Evolutionary conservation across 2,888 invertebrate genomes (phyloP).

Genomic region (Epistrophe eligans): DNA sequence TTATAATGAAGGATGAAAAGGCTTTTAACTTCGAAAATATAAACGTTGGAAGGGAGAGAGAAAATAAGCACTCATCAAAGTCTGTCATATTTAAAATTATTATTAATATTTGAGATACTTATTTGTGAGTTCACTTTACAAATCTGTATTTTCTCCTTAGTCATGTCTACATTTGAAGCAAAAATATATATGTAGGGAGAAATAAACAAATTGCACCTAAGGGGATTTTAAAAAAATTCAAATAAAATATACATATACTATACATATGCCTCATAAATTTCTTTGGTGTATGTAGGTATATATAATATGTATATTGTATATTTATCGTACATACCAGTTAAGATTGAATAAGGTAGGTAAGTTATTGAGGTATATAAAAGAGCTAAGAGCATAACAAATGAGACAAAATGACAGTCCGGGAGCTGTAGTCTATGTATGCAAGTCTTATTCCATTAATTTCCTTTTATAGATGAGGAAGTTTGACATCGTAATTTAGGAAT

Average conservation of each 20-base stretch:
- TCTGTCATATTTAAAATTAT: conserved; percentile 12
- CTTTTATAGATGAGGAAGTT: no score
- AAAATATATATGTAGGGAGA: neutral
- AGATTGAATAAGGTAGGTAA: no score
- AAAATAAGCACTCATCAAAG: conserved; percentile 13
- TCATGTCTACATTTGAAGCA: neutral
- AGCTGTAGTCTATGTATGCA: no score
- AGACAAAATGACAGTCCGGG: no score
- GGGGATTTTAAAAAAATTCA: conserved; percentile 2
- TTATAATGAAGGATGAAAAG: conserved; percentile 3
- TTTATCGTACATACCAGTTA: no score
- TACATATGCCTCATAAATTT: no score
- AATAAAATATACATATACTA: neutral
- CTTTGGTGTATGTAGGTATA: no score
- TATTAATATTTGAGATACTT: conserved; percentile 7
- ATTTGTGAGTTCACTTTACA: conserved; percentile 1
- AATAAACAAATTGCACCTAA: conserved; percentile 10
- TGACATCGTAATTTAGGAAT: no score
- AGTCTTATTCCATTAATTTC: neutral
- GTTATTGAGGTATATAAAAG: no score
- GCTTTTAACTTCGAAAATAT: neutral
- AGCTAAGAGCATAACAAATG: no score
- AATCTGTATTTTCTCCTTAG: conserved; percentile 18
- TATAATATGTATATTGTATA: no score
- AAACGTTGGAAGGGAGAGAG: neutral